Conservation (phyloP, 2,113 vertebrate species). For the Geococcyx californianus region DNA sequence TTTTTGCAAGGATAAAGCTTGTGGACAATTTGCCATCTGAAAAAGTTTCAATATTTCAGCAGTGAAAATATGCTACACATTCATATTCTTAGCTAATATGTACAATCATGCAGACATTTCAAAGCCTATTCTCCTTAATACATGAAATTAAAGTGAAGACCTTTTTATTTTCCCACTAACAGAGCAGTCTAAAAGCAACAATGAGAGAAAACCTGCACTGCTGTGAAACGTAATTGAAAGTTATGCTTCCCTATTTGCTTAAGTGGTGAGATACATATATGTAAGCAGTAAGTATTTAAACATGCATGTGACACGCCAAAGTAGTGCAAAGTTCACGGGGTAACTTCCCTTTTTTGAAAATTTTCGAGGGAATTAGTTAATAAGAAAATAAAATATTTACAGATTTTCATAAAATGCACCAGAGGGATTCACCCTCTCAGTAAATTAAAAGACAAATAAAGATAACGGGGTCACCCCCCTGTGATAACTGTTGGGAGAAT, state of each 20-base stretch:
- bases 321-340: not conserved
- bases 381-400: not conserved
- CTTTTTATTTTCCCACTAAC: not conserved
- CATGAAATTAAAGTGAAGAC: not conserved
- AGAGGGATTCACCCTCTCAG: not conserved
- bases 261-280: not conserved
- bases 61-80: not conserved
- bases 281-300: not conserved
- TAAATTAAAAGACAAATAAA: not conserved
- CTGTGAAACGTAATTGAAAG: not conserved
- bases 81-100: not conserved
- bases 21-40: not conserved
- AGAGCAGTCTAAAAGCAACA: not conserved
- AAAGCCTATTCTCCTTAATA: not conserved
- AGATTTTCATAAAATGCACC: not conserved
- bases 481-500: not conserved
- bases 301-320: not conserved
- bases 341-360: not conserved
- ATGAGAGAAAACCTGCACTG: not conserved
- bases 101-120: not conserved
- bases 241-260: not conserved
- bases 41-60: not conserved
- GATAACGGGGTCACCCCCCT: too few relatives aligned
- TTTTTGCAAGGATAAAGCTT: not conserved
- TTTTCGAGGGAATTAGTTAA: not conserved